These are phyloP conservation scores for Deilephila elpenor DNA, from an alignment of 2,888 invertebrate genomes.

Conservation along the genomic window DNA sequence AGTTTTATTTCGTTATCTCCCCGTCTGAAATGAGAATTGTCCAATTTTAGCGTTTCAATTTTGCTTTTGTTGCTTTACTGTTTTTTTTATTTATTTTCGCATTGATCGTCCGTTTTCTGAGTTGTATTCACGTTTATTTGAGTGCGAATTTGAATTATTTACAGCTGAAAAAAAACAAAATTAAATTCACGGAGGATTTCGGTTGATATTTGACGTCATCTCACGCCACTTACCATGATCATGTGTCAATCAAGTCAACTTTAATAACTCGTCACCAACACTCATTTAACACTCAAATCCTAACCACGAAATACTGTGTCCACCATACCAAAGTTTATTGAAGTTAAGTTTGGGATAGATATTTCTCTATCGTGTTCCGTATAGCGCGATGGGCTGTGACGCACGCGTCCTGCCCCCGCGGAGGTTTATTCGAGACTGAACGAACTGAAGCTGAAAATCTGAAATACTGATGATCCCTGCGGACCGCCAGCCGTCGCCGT, in stretches of 20 bases:
- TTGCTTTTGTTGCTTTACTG: constrained; percentile 32
- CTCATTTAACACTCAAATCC: constrained; percentile 53
- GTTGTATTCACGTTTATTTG: neutral
- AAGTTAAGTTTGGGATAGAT: constrained; percentile 28
- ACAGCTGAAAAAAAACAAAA: neutral
- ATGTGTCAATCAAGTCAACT: constrained; percentile 62
- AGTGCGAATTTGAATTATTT: neutral
- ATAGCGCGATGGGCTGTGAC: constrained; percentile 38
- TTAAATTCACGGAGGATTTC: neutral
- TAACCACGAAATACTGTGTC: constrained; percentile 31
- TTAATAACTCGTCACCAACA: constrained; percentile 57
- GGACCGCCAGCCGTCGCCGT: constrained; percentile 51
- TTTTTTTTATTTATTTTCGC: constrained; percentile 39
- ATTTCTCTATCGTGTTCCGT: constrained; percentile 40
- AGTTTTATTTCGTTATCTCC: constrained; percentile 62
- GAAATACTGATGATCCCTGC: constrained; percentile 58
- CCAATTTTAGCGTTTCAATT: constrained; percentile 44
- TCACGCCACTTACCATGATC: constrained; percentile 61
- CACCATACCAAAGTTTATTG: constrained; percentile 11
- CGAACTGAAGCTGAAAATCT: constrained; percentile 53
- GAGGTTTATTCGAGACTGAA: constrained; percentile 65
- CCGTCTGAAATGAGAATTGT: constrained; percentile 48
- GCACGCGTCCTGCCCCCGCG: constrained; percentile 57
- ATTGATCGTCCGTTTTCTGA: constrained; percentile 22
- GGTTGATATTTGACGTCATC: constrained; percentile 7